phyloP scores from a whole-genome alignment of 2,113 vertebrate genomes.

The Cyanoliseus patagonus region DNA sequence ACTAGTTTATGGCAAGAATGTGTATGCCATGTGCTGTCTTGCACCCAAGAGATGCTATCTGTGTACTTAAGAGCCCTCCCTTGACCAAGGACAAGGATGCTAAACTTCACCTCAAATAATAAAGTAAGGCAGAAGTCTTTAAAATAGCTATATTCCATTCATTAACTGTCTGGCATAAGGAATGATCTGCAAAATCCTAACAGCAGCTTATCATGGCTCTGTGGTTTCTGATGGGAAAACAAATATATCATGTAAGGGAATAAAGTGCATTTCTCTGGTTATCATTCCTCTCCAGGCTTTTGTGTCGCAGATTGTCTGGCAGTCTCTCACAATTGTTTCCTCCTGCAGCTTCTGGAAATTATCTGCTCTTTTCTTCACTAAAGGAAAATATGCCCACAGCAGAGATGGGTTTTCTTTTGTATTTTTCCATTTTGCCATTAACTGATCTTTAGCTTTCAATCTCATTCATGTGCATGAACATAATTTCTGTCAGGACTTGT shows the following conservation, averaged over 20 bases:
- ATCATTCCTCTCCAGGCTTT: constrained; percentile 47
- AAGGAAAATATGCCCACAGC: constrained; percentile 25
- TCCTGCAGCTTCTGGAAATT: constrained; percentile 62
- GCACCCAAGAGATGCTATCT: background rate
- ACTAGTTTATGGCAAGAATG: background rate
- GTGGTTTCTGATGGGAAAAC: constrained; percentile 22
- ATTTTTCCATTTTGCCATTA: constrained; percentile 15
- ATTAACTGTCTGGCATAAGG: background rate
- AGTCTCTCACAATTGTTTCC: constrained; percentile 38
- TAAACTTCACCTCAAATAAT: background rate
- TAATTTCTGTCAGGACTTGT: background rate
- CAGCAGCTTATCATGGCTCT: background rate
- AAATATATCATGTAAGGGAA: constrained; percentile 2
- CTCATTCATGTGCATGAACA: background rate
- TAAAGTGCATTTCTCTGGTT: constrained; percentile 47
- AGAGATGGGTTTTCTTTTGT: constrained; percentile 41
- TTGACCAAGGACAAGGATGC: background rate
- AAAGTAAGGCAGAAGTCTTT: background rate
- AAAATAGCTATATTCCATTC: background rate
- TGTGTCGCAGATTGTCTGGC: constrained; percentile 40
- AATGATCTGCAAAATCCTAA: constrained; percentile 11
- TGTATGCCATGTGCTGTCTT: background rate
- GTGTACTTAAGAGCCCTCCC: background rate
- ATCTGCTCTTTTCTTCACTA: constrained; percentile 33
- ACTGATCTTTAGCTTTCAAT: background rate